Base-by-base conservation (phyloP, 1,140 invertebrate genomes). In the Calephelis virginiensis region DNA sequence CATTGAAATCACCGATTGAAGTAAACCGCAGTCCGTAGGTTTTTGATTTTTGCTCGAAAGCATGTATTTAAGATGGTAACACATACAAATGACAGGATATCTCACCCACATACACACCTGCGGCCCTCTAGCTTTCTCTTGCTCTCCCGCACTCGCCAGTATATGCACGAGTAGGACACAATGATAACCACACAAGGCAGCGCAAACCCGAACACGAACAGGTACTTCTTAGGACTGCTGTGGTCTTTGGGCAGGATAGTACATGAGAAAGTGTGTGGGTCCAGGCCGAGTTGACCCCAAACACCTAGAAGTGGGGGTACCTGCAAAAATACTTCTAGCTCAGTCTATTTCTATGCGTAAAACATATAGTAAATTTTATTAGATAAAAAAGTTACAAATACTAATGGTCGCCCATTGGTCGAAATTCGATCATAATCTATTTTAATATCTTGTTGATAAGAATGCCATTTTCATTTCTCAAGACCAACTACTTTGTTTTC, bases 161-260 rank as follows among this genome's bases (percentile, higher is more conserved):
- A 97, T 67, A 97, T 97, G 89, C 96, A 96, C 1, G 95, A 94
- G 88, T 97, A 98, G 17, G 95, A 97, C 43, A 95, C 91, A 37
- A 96, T 95, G 70, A 97, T 97, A 5, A 96, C 95, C 3, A 96
- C 74, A 73, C 96, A 97, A 0, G 96, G 97, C 45, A 97, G 82
- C 8, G 96, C 92, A 77, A 97, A 97, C 6, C 95, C 96, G 69
- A 97, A 93, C 0, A 96, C 90, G 88, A 97, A 97, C 0, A 97
- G 90, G 61, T 96, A 94, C 80, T 97, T 97, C 90, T 97, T 97
- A 0, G 97, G 97, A 7, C 96, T 97, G 45, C 85, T 91, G 28
- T 92, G 93, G 70, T 96, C 92, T 77, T 96, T 96, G 70, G 94
- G 93, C 6, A 97, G 90, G 64, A 97, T 97, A 1, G 96, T 97